phyloP scores from a whole-genome alignment of 1,140 invertebrate species.

The Drosophila subpulchrella region DNA sequence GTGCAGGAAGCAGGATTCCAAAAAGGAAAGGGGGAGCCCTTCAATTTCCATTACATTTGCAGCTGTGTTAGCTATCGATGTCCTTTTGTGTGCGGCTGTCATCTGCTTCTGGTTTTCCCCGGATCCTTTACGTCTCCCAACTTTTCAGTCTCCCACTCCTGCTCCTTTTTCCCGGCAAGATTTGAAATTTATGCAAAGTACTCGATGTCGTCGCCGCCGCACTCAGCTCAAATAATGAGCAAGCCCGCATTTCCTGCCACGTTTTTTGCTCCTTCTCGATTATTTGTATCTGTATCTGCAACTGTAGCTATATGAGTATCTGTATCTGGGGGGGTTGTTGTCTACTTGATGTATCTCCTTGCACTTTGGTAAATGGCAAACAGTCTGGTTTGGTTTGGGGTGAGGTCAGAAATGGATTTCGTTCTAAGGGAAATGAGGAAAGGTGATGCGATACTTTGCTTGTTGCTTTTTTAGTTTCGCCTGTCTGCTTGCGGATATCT shows the following conservation, averaged over 20 bases:
- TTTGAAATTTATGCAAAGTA: constrained; percentile 82
- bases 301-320: constrained; percentile 41
- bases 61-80: constrained; percentile 75
- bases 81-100: constrained; percentile 77
- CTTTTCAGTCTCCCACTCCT: constrained; percentile 18
- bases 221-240: constrained; percentile 82
- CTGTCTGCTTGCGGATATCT: constrained; percentile 6
- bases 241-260: constrained; percentile 82
- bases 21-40: constrained; percentile 36
- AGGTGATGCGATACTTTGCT: constrained; percentile 16
- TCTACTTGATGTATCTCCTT: constrained; percentile 74
- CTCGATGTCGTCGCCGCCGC: constrained; percentile 72
- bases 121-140: constrained; percentile 23
- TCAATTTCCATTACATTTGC: constrained; percentile 83
- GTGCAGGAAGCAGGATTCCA: constrained; percentile 31
- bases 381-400: constrained; percentile 40
- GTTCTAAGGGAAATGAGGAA: constrained; percentile 17
- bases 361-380: constrained; percentile 77
- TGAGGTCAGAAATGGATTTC: constrained; percentile 22
- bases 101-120: constrained; percentile 57
- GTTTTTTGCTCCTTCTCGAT: constrained; percentile 58
- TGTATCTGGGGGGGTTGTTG: constrained; percentile 36
- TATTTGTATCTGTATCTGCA: constrained; percentile 57
- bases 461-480: constrained; percentile 20
- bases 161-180: constrained; percentile 55